A percentile compares a stretch with the other conserved stretches of the same genome.
phyloP scores from a whole-genome alignment of 2,797 vertebrate genomes.

The Chelon labrosus region DNA sequence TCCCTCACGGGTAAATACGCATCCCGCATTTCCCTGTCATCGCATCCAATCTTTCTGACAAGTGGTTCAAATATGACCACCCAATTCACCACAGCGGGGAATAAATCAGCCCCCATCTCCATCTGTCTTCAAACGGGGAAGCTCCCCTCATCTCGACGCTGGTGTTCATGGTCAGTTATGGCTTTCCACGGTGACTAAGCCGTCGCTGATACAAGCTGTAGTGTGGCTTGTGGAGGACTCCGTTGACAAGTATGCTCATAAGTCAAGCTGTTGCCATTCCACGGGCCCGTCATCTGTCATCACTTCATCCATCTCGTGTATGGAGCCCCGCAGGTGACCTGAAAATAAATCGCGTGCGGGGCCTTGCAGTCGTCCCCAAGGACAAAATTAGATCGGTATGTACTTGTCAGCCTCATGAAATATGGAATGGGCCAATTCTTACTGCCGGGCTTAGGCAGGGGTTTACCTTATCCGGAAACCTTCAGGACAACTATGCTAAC shows the following conservation, averaged over 20 bases:
- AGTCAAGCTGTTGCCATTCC: slow-evolving; percentile 62
- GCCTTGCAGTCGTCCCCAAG: slow-evolving; percentile 77
- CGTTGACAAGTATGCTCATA: slow-evolving; percentile 68
- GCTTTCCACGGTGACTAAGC: slow-evolving; percentile 61
- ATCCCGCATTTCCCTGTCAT: slow-evolving; percentile 55
- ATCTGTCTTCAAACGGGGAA: slow-evolving; percentile 43
- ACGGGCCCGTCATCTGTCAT: slow-evolving; percentile 69
- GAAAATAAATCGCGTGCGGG: slow-evolving; percentile 75
- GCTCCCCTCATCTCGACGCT: slow-evolving; percentile 39
- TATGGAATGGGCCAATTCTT: slow-evolving; percentile 68
- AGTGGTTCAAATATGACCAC: slow-evolving; percentile 62
- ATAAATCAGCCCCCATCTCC: slow-evolving; percentile 53
- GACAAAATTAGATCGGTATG: slow-evolving; percentile 82
- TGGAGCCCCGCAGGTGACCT: slow-evolving; percentile 72
- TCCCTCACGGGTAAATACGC: slow-evolving; percentile 43
- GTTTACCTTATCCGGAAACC: slow-evolving; percentile 53
- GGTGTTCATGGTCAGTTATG: slow-evolving; percentile 64
- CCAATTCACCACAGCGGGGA: slow-evolving; percentile 37
- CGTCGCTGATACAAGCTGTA: slow-evolving; percentile 33
- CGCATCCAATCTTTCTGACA: slow-evolving; percentile 56
- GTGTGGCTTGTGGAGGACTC: slow-evolving; percentile 55
- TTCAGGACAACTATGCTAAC: slow-evolving; percentile 35
- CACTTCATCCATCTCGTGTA: slow-evolving; percentile 75
- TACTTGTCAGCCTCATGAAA: slow-evolving; percentile 82
- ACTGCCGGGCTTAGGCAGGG: slow-evolving; percentile 48